Percentiles rank a stretch among this genome's conserved stretches.
phyloP scores from a whole-genome alignment of 2,113 vertebrate species.

The Nannospalax galili region DNA sequence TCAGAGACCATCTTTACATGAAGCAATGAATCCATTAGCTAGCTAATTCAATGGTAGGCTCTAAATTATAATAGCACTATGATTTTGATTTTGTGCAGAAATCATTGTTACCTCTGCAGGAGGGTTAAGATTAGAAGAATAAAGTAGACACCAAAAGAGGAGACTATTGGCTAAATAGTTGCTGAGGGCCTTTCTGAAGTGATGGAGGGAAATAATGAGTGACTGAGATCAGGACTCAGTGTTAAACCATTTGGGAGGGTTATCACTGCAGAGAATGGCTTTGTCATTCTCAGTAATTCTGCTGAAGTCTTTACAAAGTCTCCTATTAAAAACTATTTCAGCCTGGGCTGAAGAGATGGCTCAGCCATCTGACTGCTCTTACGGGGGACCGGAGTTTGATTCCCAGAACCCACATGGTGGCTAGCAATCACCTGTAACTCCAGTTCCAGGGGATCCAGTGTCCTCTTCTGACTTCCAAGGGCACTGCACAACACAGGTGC shows the following conservation, averaged over 20 bases:
- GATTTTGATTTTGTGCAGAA: neutral
- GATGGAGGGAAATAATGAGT: neutral
- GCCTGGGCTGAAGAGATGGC: too few relatives aligned
- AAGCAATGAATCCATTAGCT: neutral
- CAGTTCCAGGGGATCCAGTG: too few relatives aligned
- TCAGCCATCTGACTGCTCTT: too few relatives aligned
- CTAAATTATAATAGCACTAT: neutral
- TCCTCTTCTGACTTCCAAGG: too few relatives aligned
- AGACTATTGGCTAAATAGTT: neutral
- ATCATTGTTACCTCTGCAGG: neutral
- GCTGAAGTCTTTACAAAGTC: neutral
- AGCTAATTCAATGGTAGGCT: neutral
- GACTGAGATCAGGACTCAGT: neutral
- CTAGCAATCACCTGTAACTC: too few relatives aligned
- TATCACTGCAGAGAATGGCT: neutral
- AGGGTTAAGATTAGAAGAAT: neutral
- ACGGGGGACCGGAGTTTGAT: too few relatives aligned
- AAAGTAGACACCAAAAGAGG: neutral
- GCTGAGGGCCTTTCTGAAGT: neutral
- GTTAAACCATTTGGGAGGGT: neutral
- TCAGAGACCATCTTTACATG: neutral
- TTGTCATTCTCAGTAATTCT: neutral
- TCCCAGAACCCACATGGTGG: too few relatives aligned
- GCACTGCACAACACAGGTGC: too few relatives aligned
- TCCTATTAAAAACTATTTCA: neutral